These are phyloP conservation scores for Gavialis gangeticus DNA, from an alignment of 2,113 vertebrate species.

Conservation along the genomic window DNA sequence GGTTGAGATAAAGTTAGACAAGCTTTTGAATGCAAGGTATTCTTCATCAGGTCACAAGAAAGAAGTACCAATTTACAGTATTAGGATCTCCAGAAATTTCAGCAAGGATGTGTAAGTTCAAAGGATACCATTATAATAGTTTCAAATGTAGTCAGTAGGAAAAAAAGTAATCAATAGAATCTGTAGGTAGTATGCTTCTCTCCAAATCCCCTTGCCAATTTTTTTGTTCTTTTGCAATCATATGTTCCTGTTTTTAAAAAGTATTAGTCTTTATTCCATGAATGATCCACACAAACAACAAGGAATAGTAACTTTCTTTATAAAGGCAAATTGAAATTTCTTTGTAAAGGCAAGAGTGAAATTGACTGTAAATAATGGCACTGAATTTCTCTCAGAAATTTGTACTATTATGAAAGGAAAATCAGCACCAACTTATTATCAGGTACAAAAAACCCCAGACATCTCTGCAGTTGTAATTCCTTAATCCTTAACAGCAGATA, in stretches of 20 bases:
- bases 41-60: not conserved
- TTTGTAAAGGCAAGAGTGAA: not conserved
- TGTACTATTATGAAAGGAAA: not conserved
- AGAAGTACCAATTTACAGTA: not conserved
- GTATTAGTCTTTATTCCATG: not conserved
- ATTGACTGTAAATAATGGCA: not conserved
- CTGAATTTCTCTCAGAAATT: not conserved
- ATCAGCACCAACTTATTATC: not conserved
- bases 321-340: too few species aligned
- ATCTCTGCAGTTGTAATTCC: conserved; percentile 31
- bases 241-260: not conserved
- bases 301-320: not conserved
- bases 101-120: not conserved
- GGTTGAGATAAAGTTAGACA: too few species aligned
- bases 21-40: too few species aligned
- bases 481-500: conserved; percentile 19
- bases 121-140: not conserved
- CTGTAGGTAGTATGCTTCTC: not conserved
- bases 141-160: not conserved
- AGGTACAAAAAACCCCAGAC: not conserved
- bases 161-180: not conserved
- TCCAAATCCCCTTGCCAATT: not conserved
- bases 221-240: not conserved
- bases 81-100: not conserved
- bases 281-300: not conserved